Conservation (phyloP, 2,888 invertebrate genomes). For the Willowsia nigromaculata region DNA sequence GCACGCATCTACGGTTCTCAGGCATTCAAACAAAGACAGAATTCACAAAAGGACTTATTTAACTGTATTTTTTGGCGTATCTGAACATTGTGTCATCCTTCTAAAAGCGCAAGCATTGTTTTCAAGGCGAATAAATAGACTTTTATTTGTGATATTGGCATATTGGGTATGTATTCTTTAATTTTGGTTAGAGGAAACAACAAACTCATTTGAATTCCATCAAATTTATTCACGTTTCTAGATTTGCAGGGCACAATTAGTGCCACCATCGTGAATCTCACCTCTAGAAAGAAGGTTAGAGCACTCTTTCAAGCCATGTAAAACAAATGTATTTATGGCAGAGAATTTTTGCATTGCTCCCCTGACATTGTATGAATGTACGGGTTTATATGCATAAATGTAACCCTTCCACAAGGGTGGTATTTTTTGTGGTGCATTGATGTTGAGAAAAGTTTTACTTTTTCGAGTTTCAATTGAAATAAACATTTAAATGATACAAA, state of each 20-base stretch:
- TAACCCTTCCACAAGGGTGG: conserved; percentile 6
- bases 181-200: no score
- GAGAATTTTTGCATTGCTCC: background rate
- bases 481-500: conserved; percentile 79
- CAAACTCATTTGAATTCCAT: no score
- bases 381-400: background rate
- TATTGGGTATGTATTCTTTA: no score
- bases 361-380: background rate
- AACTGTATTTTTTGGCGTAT: background rate
- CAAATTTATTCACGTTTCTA: no score
- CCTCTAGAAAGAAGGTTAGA: no score
- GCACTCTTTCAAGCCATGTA: no score
- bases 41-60: background rate
- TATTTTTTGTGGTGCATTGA: background rate
- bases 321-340: background rate
- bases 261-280: no score
- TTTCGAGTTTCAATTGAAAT: conserved; percentile 78
- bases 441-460: conserved; percentile 27
- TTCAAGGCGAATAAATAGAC: no score
- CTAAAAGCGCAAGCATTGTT: background rate
- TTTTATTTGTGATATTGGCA: no score
- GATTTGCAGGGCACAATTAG: no score
- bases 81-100: background rate
- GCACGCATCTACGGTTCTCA: conserved; percentile 8
- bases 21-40: background rate